Evolutionary conservation across 1,140 invertebrate species (phyloP).

Genomic region (Lepidurus apus): DNA sequence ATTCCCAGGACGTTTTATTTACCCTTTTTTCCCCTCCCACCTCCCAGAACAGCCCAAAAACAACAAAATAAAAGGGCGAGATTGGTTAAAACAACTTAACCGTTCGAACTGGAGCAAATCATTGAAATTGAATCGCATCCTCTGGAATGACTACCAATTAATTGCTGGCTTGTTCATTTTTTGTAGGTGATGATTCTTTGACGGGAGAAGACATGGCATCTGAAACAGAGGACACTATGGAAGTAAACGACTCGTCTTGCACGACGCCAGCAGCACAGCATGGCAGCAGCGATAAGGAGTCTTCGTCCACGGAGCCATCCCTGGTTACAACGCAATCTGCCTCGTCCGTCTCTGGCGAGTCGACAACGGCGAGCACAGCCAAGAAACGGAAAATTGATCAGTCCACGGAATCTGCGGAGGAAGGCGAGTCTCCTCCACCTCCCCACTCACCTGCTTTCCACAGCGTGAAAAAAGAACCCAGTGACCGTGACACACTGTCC

Average conservation of each 20-base stretch:
- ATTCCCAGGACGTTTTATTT: not conserved
- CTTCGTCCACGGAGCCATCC: not conserved
- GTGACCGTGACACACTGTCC: constrained; percentile 9
- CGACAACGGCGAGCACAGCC: not conserved
- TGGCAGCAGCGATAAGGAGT: constrained; percentile 18
- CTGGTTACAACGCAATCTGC: not conserved
- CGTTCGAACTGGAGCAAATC: no score
- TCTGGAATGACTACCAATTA: not conserved
- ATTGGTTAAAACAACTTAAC: no score
- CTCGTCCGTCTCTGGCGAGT: not conserved
- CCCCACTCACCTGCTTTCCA: not conserved
- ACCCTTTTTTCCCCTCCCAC: no score
- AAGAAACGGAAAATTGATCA: constrained; percentile 15
- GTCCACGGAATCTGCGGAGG: constrained; percentile 12
- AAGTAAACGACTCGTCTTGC: not conserved
- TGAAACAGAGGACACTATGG: constrained; percentile 4
- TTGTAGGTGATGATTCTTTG: constrained; percentile 14
- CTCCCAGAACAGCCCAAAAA: no score
- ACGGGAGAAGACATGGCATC: constrained; percentile 10
- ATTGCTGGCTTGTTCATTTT: not conserved
- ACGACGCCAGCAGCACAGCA: constrained; percentile 11
- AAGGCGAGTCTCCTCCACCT: not conserved
- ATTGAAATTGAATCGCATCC: no score
- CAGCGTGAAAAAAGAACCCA: not conserved
- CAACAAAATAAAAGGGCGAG: no score